Evolutionary conservation across 2,113 vertebrate species (phyloP).

Genomic region (Anguilla rostrata): DNA sequence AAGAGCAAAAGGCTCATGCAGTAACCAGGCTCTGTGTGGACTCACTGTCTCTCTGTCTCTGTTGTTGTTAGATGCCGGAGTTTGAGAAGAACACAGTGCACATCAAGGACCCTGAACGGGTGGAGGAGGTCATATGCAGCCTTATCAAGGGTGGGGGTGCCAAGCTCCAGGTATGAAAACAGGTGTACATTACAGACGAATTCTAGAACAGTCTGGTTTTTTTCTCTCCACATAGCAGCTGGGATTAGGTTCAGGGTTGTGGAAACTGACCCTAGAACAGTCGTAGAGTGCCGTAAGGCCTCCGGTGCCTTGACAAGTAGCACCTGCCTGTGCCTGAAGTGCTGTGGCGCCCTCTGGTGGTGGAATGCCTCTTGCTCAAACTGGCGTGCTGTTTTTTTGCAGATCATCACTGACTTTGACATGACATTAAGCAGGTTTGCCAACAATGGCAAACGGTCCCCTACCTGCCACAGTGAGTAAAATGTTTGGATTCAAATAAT

Average conservation of each 20-base stretch:
- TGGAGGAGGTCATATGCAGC: conserved; percentile 94
- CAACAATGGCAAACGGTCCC: conserved; percentile 88
- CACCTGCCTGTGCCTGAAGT: background rate
- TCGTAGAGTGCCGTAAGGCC: background rate
- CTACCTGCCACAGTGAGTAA: conserved; percentile 93
- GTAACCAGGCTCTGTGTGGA: background rate
- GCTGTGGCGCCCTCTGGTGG: background rate
- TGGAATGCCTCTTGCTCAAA: background rate
- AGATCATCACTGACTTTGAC: conserved; percentile 99
- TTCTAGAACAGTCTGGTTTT: background rate
- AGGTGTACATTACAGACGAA: background rate
- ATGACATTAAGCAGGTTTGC: conserved; percentile 97
- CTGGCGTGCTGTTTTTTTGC: conserved; percentile 24
- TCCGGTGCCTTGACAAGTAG: background rate
- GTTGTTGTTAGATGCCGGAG: conserved; percentile 85
- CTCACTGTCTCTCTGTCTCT: background rate
- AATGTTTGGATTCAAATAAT: background rate
- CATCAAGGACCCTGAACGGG: conserved; percentile 86
- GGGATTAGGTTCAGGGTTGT: too few relatives aligned
- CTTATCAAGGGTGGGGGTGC: conserved; percentile 93
- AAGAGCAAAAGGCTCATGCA: background rate
- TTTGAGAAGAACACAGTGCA: conserved; percentile 92
- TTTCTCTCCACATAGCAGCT: background rate
- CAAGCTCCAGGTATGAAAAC: conserved; percentile 86
- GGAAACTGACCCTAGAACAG: background rate